These are phyloP conservation scores for Heliconius hermathena DNA, from an alignment of 1,140 invertebrate genomes.

Conservation along the genomic window DNA sequence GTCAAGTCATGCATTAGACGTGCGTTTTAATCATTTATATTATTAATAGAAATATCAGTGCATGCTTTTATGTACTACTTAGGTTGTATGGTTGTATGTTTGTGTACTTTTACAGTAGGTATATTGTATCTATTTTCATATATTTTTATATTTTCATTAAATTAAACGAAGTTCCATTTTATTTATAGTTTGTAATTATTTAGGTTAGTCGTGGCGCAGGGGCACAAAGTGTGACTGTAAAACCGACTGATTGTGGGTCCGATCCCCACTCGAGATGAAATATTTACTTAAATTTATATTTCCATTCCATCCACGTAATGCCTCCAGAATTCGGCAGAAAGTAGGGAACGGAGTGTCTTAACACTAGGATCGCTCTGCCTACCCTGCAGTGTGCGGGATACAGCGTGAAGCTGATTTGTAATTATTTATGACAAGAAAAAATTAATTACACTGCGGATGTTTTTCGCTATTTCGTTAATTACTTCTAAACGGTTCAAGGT, in stretches of 20 bases:
- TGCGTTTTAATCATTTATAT: background rate
- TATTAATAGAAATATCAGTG: background rate
- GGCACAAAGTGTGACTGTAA: too few relatives aligned
- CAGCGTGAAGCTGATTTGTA: background rate
- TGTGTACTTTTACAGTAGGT: background rate
- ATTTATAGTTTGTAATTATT: constrained; percentile 16
- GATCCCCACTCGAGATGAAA: too few relatives aligned
- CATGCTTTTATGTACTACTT: too few relatives aligned
- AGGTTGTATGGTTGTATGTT: too few relatives aligned
- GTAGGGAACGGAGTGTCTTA: too few relatives aligned
- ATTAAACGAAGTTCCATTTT: background rate
- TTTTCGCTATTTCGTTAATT: constrained; percentile 29
- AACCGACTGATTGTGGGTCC: too few relatives aligned
- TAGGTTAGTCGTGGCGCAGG: too few relatives aligned
- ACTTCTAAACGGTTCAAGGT: constrained; percentile 27
- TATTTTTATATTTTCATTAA: background rate
- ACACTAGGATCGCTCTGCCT: too few relatives aligned
- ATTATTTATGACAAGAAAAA: background rate
- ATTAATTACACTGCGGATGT: constrained; percentile 20
- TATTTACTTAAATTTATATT: too few relatives aligned
- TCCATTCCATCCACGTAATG: too few relatives aligned
- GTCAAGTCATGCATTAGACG: background rate
- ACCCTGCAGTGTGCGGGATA: too few relatives aligned
- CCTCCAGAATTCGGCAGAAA: too few relatives aligned
- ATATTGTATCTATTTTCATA: background rate